Conservation (phyloP, 2,113 vertebrate genomes). For the Genyomyrus donnyi region DNA sequence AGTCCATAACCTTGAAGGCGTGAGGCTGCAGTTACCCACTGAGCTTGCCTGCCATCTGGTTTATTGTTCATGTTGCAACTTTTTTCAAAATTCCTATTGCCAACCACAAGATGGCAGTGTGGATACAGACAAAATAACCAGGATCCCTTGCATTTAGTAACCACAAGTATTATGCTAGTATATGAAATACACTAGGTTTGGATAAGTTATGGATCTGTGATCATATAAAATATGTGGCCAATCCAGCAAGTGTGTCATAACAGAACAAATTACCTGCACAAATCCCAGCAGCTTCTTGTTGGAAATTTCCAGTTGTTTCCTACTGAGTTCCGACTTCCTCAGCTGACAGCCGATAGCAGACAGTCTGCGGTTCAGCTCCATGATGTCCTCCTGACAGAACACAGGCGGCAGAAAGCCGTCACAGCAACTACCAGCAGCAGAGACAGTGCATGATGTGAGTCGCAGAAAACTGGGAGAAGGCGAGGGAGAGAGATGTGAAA, state of each 20-base stretch:
- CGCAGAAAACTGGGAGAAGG: not conserved
- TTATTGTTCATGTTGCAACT: not conserved
- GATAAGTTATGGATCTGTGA: not conserved
- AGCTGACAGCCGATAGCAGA: slow-evolving; percentile 63
- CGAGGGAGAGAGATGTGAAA: not conserved
- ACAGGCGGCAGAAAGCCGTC: not conserved
- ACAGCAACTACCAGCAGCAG: not conserved
- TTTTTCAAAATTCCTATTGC: not conserved
- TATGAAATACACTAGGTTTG: not conserved
- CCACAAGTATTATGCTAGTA: not conserved
- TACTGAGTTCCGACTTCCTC: slow-evolving; percentile 67
- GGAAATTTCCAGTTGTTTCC: slow-evolving; percentile 76
- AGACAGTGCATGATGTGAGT: not conserved
- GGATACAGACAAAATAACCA: not conserved
- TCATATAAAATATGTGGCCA: not conserved
- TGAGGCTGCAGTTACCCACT: not conserved
- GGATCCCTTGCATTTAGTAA: not conserved
- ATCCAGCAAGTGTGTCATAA: not conserved
- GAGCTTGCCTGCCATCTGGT: not conserved
- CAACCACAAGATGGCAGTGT: slow-evolving; percentile 19
- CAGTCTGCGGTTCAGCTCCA: slow-evolving; percentile 66
- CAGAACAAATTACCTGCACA: slow-evolving; percentile 61
- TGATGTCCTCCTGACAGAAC: slow-evolving; percentile 54
- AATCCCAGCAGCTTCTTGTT: slow-evolving; percentile 79
- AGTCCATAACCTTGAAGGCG: not conserved